A percentile compares a stretch with the other conserved stretches of the same genome.
These are phyloP conservation scores for Prosapia bicincta DNA, from an alignment of 2,888 invertebrate species.

Conservation along the genomic window DNA sequence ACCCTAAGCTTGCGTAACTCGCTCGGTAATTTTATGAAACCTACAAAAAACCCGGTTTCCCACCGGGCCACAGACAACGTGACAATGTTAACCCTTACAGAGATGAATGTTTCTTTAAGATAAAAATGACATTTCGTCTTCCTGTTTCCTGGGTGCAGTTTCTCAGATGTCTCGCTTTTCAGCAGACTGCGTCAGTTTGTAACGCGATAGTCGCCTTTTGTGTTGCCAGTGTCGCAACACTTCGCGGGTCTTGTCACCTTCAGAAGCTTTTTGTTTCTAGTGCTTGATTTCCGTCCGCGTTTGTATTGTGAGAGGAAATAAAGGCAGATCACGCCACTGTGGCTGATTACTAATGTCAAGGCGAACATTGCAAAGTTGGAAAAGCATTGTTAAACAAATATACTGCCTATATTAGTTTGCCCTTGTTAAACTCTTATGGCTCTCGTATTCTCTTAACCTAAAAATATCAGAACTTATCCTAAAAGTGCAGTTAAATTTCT, in stretches of 20 bases:
- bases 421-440: no score
- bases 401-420: no score
- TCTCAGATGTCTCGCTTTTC: not conserved
- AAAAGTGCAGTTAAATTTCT: no score
- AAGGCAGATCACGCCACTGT: no score
- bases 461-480: no score
- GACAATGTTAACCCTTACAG: not conserved
- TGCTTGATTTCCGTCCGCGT: no score
- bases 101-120: not conserved
- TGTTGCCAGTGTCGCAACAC: not conserved
- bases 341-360: no score
- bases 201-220: not conserved
- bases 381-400: no score
- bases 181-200: not conserved
- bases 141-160: not conserved
- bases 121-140: not conserved
- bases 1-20: slow-evolving; percentile 18
- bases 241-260: not conserved
- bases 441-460: no score
- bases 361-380: no score
- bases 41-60: slow-evolving; percentile 21
- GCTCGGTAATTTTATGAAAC: slow-evolving; percentile 26
- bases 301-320: no score
- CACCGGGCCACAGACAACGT: not conserved
- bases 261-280: not conserved